These are phyloP conservation scores for Morinoia aosen DNA, from an alignment of 2,888 invertebrate species.

Conservation along the genomic window DNA sequence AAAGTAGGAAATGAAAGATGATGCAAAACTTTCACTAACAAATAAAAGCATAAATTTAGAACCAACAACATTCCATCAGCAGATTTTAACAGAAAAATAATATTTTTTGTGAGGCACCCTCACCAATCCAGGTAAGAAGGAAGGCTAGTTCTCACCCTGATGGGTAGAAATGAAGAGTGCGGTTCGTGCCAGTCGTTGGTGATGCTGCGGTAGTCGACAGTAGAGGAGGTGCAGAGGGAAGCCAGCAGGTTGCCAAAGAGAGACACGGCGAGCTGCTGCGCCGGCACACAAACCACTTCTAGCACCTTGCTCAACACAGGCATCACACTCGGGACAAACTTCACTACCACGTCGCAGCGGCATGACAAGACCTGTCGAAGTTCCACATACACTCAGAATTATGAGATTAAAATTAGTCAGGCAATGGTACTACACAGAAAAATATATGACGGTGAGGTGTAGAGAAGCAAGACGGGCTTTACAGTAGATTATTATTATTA, in stretches of 20 bases:
- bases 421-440: background rate
- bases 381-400: background rate
- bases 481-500: no score
- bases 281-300: slow-evolving; percentile 80
- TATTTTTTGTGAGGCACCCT: no score
- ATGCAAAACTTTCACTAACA: no score
- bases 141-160: slow-evolving; percentile 56
- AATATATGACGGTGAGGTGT: background rate
- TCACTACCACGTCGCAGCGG: slow-evolving; percentile 77
- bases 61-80: no score
- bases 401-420: background rate
- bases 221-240: slow-evolving; percentile 77
- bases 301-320: slow-evolving; percentile 81
- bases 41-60: no score
- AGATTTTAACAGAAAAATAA: no score
- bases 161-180: slow-evolving; percentile 63
- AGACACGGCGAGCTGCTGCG: slow-evolving; percentile 77
- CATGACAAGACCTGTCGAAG: slow-evolving; percentile 77
- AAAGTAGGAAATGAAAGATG: no score
- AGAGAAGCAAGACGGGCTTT: no score
- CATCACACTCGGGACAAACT: slow-evolving; percentile 78
- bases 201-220: slow-evolving; percentile 78
- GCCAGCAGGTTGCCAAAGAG: slow-evolving; percentile 77
- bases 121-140: background rate
- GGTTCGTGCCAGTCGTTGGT: slow-evolving; percentile 76